Evolutionary conservation across 2,888 invertebrate species (phyloP).

Genomic region (Alloplasta piceator): DNA sequence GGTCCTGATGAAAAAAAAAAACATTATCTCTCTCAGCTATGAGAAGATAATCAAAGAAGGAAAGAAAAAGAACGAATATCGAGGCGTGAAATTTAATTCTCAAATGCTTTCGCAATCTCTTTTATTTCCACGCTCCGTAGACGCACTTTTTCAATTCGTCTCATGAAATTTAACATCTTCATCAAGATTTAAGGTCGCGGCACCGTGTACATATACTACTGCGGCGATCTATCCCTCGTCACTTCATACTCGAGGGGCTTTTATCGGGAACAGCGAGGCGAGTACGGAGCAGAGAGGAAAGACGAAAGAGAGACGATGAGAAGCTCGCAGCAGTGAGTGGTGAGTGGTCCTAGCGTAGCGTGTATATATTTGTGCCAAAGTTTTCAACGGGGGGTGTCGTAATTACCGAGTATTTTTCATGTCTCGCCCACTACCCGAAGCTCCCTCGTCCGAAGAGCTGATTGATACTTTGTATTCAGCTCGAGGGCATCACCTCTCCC

Average conservation of each 20-base stretch:
- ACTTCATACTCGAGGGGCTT: slow-evolving; percentile 61
- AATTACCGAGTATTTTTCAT: slow-evolving; percentile 82
- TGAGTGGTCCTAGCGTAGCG: slow-evolving; percentile 63
- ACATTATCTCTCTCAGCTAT: background rate
- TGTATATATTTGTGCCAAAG: slow-evolving; percentile 74
- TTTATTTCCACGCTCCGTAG: slow-evolving; percentile 50
- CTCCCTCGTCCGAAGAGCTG: slow-evolving; percentile 73
- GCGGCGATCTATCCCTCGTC: slow-evolving; percentile 64
- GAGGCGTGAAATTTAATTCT: slow-evolving; percentile 47
- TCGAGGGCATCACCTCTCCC: slow-evolving; percentile 65
- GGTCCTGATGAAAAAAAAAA: background rate
- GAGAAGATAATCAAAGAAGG: background rate
- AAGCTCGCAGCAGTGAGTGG: slow-evolving; percentile 25
- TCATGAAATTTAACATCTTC: slow-evolving; percentile 68
- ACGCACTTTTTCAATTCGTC: slow-evolving; percentile 64
- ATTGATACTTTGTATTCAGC: slow-evolving; percentile 82
- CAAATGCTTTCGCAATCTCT: slow-evolving; percentile 50
- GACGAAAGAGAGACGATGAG: slow-evolving; percentile 13
- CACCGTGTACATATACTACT: slow-evolving; percentile 46
- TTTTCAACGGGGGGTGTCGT: slow-evolving; percentile 74
- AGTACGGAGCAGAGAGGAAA: slow-evolving; percentile 47
- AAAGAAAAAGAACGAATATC: slow-evolving; percentile 26
- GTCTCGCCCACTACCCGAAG: slow-evolving; percentile 70
- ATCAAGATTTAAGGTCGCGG: slow-evolving; percentile 67
- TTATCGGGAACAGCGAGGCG: slow-evolving; percentile 57